Evolutionary conservation across 2,113 vertebrate species (phyloP).

Genomic region (Dromiciops gliroides): DNA sequence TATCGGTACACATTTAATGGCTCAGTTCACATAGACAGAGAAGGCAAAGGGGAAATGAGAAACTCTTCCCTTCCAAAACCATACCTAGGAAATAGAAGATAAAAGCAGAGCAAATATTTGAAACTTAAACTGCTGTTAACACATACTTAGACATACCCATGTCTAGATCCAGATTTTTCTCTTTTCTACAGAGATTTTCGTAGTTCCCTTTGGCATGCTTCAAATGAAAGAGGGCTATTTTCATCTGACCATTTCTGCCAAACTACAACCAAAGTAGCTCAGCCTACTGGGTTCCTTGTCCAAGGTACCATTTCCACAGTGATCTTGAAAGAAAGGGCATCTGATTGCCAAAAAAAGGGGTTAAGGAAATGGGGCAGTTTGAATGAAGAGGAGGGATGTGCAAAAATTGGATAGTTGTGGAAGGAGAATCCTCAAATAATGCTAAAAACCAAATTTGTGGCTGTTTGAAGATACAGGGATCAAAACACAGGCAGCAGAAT

Average conservation of each 20-base stretch:
- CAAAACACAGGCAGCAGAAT: fast-evolving
- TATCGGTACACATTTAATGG: conserved; percentile 71
- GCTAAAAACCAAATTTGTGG: not conserved
- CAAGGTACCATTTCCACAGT: not conserved
- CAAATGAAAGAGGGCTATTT: not conserved
- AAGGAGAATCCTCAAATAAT: fast-evolving
- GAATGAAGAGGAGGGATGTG: not conserved
- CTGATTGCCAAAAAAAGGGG: not conserved
- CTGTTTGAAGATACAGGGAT: not conserved
- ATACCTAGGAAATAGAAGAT: conserved; percentile 60
- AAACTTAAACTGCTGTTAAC: conserved; percentile 41
- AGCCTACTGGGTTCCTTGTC: not conserved
- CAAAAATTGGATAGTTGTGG: fast-evolving
- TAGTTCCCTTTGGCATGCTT: conserved; percentile 24
- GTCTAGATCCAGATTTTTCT: conserved; percentile 48
- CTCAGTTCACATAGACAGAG: conserved; percentile 63
- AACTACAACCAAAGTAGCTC: not conserved
- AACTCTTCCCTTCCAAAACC: conserved; percentile 64
- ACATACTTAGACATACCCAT: conserved; percentile 42
- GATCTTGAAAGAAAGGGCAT: not conserved
- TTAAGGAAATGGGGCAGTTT: not conserved
- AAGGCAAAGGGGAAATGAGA: conserved; percentile 62
- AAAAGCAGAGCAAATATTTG: conserved; percentile 48
- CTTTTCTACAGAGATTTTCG: conserved; percentile 41
- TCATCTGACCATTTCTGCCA: not conserved